phyloP scores from a whole-genome alignment of 2,113 vertebrate genomes.

The Cephalopholis sonnerati region DNA sequence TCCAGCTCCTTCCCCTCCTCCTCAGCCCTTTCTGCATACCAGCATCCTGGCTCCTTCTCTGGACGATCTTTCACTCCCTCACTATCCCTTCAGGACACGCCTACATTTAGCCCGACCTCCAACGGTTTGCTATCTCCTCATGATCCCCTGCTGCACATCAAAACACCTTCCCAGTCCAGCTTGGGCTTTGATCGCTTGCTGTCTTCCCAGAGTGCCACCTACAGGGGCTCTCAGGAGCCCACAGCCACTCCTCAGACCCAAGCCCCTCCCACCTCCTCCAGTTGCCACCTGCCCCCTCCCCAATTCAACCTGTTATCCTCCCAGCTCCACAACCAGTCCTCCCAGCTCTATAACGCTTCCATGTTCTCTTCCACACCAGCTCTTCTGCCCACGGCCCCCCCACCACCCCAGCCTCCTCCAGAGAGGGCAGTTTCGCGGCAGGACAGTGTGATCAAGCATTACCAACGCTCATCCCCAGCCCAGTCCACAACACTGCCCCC shows the following conservation, averaged over 20 bases:
- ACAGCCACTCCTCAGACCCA: slow-evolving; percentile 72
- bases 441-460: slow-evolving; percentile 96
- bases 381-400: slow-evolving; percentile 64
- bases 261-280: slow-evolving; percentile 80
- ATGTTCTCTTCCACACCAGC: slow-evolving; percentile 87
- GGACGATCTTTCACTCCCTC: slow-evolving; percentile 91
- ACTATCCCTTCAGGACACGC: slow-evolving; percentile 89
- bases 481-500: slow-evolving; percentile 87
- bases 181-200: slow-evolving; percentile 84
- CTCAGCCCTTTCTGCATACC: slow-evolving; percentile 92
- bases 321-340: slow-evolving; percentile 86
- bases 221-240: slow-evolving; percentile 82
- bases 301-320: slow-evolving; percentile 93
- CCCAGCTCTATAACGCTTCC: slow-evolving; percentile 90
- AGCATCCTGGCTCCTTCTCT: slow-evolving; percentile 93
- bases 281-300: slow-evolving; percentile 85
- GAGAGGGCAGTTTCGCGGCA: slow-evolving; percentile 88
- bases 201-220: slow-evolving; percentile 80
- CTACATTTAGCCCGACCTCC: slow-evolving; percentile 90
- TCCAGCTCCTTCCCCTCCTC: slow-evolving; percentile 92
- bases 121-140: slow-evolving; percentile 90
- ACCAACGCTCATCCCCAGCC: slow-evolving; percentile 86
- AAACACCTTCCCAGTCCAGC: slow-evolving; percentile 83
- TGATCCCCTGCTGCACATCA: slow-evolving; percentile 88
- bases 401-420: slow-evolving; percentile 74